These are phyloP conservation scores for Ophraella communa DNA, from an alignment of 2,888 invertebrate genomes.

Conservation along the genomic window DNA sequence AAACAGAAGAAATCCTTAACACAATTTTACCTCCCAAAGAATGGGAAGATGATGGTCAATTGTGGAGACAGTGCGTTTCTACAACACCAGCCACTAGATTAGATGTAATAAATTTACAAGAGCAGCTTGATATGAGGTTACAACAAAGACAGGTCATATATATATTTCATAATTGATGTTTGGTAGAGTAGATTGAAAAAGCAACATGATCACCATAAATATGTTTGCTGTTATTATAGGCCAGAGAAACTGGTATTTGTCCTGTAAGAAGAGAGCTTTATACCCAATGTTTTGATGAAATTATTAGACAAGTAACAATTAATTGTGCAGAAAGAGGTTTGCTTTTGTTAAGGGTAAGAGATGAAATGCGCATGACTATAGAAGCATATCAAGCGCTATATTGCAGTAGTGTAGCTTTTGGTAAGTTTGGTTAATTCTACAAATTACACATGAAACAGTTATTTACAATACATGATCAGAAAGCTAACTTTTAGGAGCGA, in stretches of 20 bases:
- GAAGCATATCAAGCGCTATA: conserved; percentile 96
- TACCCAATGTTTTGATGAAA: conserved; percentile 94
- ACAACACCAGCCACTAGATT: conserved; percentile 94
- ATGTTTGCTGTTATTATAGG: conserved; percentile 60
- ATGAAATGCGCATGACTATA: conserved; percentile 96
- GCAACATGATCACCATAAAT: too few species aligned
- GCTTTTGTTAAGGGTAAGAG: conserved; percentile 88
- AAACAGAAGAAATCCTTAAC: conserved; percentile 92
- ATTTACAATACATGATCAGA: too few species aligned
- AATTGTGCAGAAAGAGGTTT: conserved; percentile 96
- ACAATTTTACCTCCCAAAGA: conserved; percentile 92
- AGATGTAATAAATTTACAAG: conserved; percentile 95
- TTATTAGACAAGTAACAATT: conserved; percentile 94
- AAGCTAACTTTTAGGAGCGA: too few species aligned
- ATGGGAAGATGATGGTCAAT: conserved; percentile 93
- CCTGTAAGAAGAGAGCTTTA: conserved; percentile 92
- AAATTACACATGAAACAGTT: too few species aligned
- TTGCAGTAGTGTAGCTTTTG: conserved; percentile 97
- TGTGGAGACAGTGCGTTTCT: conserved; percentile 92
- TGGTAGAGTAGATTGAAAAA: too few species aligned
- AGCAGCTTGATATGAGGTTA: conserved; percentile 82
- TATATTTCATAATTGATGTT: too few species aligned
- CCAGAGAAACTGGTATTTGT: conserved; percentile 95
- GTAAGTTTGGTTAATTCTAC: too few species aligned
- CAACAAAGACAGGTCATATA: conserved; percentile 59